Evolutionary conservation across 2,797 vertebrate species (phyloP), one percentile per base, ranked within the genome.

Genomic region (Alcedo quadribrachys): DNA sequence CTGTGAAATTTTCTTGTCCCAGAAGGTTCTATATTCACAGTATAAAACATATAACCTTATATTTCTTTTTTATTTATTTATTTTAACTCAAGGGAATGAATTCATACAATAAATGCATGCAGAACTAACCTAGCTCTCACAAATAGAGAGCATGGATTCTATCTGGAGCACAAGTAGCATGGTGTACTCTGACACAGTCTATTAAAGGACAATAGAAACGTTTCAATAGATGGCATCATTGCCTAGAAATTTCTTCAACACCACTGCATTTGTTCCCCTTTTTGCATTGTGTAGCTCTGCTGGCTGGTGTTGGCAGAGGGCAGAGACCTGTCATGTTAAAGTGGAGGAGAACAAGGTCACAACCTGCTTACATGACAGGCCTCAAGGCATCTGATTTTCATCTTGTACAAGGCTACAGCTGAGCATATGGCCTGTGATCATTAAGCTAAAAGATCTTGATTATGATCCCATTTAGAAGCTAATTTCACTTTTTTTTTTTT

Each of bases 301-400:
- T 42, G 11, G 18, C 43, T 33, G 27, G 25, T 0, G 0, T 5
- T 14, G n/a, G 6, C 2, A 0, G 4, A 18, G 22, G n/a, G 15
- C 65, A 82, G 63, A 76, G 27, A 35, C 46, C 27, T 5, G 7
- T 18, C 71, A 15, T 1, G 0, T 13, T 42, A 6, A 7, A 22
- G 8, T 43, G n/a, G 27, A 45, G 27, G 5, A 0, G 0, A 0
- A 0, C 10, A 15, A 32, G 33, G 43, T 58, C 28, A 69, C 35
- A 65, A 11, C 22, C 20, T 21, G 27, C 20, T 62, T 32, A 35
- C 8, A 1, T 2, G 11, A 18, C 5, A 21, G n/a, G 17, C 22
- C 21, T 55, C 25, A 5, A 16, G 2, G 8, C 7, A 2, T 2
- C 27, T 37, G 20, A 1, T 2, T 57, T 66, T 43, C 3, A 25